Conservation (phyloP, 2,113 vertebrate species). For the Labeo rohita region DNA sequence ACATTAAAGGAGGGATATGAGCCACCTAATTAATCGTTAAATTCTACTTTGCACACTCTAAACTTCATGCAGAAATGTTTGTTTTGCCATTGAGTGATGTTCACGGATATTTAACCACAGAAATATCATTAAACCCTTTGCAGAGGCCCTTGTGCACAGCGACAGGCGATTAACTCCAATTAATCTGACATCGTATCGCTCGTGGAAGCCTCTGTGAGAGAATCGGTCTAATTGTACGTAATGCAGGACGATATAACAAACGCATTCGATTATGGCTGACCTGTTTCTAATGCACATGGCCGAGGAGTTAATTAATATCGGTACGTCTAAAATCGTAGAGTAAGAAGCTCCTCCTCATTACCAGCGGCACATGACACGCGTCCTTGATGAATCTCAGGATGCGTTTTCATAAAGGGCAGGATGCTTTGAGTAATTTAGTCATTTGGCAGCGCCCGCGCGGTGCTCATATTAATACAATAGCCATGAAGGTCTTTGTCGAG, state of each 20-base stretch:
- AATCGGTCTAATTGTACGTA: slow-evolving; percentile 74
- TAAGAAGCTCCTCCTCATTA: slow-evolving; percentile 72
- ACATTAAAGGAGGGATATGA: background rate
- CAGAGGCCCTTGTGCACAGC: slow-evolving; percentile 53
- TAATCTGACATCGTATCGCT: slow-evolving; percentile 75
- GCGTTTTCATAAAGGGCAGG: slow-evolving; percentile 65
- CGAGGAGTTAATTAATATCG: slow-evolving; percentile 70
- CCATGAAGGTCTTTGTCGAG: slow-evolving; percentile 57
- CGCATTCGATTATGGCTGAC: slow-evolving; percentile 78
- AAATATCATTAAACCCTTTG: background rate
- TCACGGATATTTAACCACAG: background rate
- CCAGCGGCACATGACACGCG: slow-evolving; percentile 63
- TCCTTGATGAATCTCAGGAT: slow-evolving; percentile 65
- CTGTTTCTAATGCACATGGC: slow-evolving; percentile 69
- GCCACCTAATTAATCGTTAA: background rate
- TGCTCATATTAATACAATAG: slow-evolving; percentile 53
- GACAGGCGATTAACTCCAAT: slow-evolving; percentile 76
- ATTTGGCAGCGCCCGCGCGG: background rate
- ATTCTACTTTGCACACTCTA: background rate
- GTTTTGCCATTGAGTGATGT: background rate
- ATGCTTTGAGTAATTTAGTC: slow-evolving; percentile 62
- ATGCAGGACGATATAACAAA: slow-evolving; percentile 75
- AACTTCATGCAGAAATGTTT: background rate
- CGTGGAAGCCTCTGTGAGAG: slow-evolving; percentile 69
- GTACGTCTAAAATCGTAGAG: slow-evolving; percentile 66